Evolutionary conservation across 1,140 invertebrate species (phyloP), one percentile per base, ranked within the genome.

Genomic region (Lepidurus arcticus): DNA sequence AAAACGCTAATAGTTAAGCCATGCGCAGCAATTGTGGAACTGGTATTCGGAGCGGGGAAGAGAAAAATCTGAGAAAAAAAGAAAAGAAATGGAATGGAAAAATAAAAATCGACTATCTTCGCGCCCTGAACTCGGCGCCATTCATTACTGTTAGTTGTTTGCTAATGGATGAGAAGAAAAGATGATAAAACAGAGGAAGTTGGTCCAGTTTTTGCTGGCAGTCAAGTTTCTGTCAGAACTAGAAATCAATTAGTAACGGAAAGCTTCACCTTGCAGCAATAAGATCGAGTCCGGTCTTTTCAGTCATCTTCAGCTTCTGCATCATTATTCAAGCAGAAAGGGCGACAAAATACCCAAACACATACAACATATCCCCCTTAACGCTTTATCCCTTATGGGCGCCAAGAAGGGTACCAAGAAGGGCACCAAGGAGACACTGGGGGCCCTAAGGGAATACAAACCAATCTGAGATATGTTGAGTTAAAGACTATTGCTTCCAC

Each of bases 91-190:
- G 13, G 47, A 65, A n/a, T 21, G 21, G 16, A 13, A 65, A 65
- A 65, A 65, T 65, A 65, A 21, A n/a, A 65, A 21, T 65, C 16
- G 21, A n/a, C n/a, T 65, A 65, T 65, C 53, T 65, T 65, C 53
- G 13, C 53, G 53, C 53, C 53, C 6, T n/a, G n/a, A 65, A 65
- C 53, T 9, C 16, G 53, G 16, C 53, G 53, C 53, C 53, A 65
- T 65, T 65, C 53, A 65, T 65, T 65, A n/a, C 53, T 13, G 53
- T 65, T 65, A 65, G 53, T 21, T 65, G 53, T 65, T 65, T 16
- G 53, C 53, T 11, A 65, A 65, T 65, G 53, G 53, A 16, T 65
- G 8, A 21, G 21, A 65, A 65, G 21, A 7, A 65, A 65, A 65
- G 53, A 65, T n/a, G 21, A 21, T 7, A 65, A 9, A n/a, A n/a